phyloP scores from a whole-genome alignment of 2,113 vertebrate genomes.

The Anhinga anhinga region DNA sequence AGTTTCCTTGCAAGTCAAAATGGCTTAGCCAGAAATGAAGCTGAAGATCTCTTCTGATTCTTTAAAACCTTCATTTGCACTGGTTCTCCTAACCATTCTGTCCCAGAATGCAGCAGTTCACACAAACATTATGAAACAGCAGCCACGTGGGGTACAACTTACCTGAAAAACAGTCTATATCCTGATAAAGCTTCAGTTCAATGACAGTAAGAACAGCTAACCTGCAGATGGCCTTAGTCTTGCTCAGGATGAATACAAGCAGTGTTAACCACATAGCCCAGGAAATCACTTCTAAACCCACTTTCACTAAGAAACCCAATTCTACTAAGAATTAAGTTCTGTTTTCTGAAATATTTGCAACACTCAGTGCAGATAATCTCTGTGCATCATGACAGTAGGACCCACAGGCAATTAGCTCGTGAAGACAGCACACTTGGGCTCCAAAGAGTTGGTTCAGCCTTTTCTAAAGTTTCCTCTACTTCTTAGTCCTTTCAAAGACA shows the following conservation, averaged over 20 bases:
- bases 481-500: background rate
- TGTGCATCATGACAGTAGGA: background rate
- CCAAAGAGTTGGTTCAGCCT: background rate
- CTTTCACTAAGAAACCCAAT: no score
- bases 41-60: background rate
- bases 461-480: background rate
- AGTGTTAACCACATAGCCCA: background rate
- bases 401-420: background rate
- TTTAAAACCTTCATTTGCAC: background rate
- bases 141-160: background rate
- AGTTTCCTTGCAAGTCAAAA: background rate
- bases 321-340: background rate
- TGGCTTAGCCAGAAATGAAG: background rate
- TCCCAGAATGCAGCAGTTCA: background rate
- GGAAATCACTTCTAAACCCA: background rate
- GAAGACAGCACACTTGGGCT: fast-evolving
- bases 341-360: background rate
- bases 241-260: background rate
- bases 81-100: background rate
- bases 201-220: background rate
- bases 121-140: background rate
- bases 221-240: background rate
- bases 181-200: background rate
- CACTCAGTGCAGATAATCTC: background rate
- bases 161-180: background rate